Percentiles rank a stretch among this genome's conserved stretches.
These are phyloP conservation scores for Globicephala melas DNA, from an alignment of 2,113 vertebrate genomes.

Conservation along the genomic window DNA sequence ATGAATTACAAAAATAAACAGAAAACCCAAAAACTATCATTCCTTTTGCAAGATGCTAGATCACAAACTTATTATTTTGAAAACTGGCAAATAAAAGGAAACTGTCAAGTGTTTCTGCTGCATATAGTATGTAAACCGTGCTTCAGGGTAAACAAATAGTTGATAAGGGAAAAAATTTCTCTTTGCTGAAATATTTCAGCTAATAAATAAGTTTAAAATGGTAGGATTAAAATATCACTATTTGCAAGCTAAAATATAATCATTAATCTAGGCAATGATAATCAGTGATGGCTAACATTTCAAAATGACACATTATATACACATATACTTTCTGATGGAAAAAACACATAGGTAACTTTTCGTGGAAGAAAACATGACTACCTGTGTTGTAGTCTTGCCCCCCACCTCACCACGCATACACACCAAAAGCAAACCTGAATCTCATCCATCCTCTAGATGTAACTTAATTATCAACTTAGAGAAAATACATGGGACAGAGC, in stretches of 20 bases:
- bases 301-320: background rate
- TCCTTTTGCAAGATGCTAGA: background rate
- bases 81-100: background rate
- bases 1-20: background rate
- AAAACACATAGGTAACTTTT: background rate
- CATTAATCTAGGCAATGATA: background rate
- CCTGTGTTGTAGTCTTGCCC: background rate
- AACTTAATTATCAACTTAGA: background rate
- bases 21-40: background rate
- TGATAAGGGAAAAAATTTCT: background rate
- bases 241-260: background rate
- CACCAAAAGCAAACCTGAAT: background rate
- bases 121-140: background rate
- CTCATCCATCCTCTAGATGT: background rate
- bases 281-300: background rate
- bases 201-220: background rate
- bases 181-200: background rate
- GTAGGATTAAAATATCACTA: background rate
- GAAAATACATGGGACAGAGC: background rate
- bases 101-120: background rate
- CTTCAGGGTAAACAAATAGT: background rate
- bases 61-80: background rate
- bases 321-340: background rate
- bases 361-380: background rate
- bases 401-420: background rate